Conservation (phyloP, 92 coral and sea anemone genomes). For the Virgularia gustaviana region DNA sequence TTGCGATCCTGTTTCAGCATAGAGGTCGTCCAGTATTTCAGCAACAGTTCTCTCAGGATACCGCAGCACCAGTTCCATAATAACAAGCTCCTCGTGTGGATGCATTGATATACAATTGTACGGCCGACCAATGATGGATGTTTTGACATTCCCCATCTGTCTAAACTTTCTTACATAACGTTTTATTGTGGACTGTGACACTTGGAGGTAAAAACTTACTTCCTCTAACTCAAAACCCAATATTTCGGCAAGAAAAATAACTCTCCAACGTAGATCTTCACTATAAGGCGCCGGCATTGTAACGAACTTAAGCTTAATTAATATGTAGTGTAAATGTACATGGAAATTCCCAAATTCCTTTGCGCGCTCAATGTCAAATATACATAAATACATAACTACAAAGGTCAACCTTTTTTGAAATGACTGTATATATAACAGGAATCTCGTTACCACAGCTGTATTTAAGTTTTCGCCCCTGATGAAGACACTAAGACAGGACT, state of each 20-base stretch:
- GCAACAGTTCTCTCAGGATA: conserved; percentile 47
- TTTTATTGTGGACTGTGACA: not conserved
- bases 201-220: not conserved
- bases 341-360: not conserved
- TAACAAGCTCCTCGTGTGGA: conserved; percentile 37
- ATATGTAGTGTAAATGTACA: no score
- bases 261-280: conserved; percentile 39
- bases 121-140: conserved; percentile 2
- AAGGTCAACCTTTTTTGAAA: conserved; percentile 1
- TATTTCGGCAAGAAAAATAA: not conserved
- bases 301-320: not conserved
- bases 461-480: no score
- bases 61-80: conserved; percentile 43
- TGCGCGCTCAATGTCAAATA: conserved; percentile 1
- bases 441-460: no score
- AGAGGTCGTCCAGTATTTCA: conserved; percentile 41
- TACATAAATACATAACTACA: not conserved
- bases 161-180: not conserved
- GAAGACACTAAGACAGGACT: no score
- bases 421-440: conserved; percentile 1
- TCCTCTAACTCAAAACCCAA: not conserved
- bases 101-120: conserved; percentile 27
- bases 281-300: conserved; percentile 23
- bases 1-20: conserved; percentile 34
- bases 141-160: not conserved